These are phyloP conservation scores for Morelia viridis DNA, from an alignment of 2,797 vertebrate genomes.

Conservation along the genomic window DNA sequence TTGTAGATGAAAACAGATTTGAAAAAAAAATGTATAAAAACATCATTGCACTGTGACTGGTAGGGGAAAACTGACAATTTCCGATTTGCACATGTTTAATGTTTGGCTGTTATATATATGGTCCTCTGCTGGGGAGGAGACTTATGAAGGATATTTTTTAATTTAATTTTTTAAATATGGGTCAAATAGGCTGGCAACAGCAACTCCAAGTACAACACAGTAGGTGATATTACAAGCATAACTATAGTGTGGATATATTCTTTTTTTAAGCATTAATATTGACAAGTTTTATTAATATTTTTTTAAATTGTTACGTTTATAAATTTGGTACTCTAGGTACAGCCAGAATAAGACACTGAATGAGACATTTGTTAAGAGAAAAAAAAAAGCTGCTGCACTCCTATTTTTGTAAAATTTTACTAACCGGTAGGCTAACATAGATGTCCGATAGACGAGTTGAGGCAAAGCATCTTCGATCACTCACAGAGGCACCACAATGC, in stretches of 20 bases:
- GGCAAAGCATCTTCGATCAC: slow-evolving; percentile 75
- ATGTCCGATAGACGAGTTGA: slow-evolving; percentile 79
- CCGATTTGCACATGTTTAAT: slow-evolving; percentile 97
- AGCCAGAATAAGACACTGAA: slow-evolving; percentile 95
- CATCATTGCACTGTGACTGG: slow-evolving; percentile 99
- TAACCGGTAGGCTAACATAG: slow-evolving; percentile 81
- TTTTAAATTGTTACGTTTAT: slow-evolving; percentile 85
- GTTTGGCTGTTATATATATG: slow-evolving; percentile 89
- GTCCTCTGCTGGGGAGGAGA: slow-evolving; percentile 81
- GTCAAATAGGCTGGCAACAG: slow-evolving; percentile 79
- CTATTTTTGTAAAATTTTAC: slow-evolving; percentile 84
- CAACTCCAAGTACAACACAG: slow-evolving; percentile 76
- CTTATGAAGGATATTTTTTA: slow-evolving; percentile 91
- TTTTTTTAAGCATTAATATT: slow-evolving; percentile 80
- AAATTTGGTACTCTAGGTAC: slow-evolving; percentile 90
- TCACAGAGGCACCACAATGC: slow-evolving; percentile 72
- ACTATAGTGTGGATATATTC: slow-evolving; percentile 80
- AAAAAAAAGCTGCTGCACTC: slow-evolving; percentile 86
- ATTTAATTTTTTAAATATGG: slow-evolving; percentile 81
- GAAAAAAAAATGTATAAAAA: slow-evolving; percentile 79
- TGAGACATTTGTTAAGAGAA: slow-evolving; percentile 79
- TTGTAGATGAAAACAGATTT: slow-evolving; percentile 86
- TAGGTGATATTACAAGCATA: slow-evolving; percentile 79
- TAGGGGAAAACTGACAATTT: slow-evolving; percentile 93
- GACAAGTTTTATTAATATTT: slow-evolving; percentile 84